Evolutionary conservation across 2,113 vertebrate genomes (phyloP), one percentile per base, ranked within the genome.

Genomic region (Coreoperca whiteheadi): DNA sequence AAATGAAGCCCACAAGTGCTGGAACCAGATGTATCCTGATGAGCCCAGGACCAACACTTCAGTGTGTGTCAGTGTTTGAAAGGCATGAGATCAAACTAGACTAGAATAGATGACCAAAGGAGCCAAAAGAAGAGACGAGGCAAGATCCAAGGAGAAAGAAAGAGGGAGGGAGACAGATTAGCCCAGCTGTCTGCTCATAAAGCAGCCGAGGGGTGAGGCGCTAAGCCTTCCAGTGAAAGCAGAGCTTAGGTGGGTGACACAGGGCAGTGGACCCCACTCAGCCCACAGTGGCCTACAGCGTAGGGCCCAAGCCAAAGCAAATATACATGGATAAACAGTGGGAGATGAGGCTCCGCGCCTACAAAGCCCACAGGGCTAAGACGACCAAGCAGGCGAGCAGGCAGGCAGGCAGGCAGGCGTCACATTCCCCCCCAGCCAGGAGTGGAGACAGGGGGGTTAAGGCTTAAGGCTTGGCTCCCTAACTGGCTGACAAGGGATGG

Each of bases 181-280:
- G 89, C 83, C 78, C 94, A 95, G 94, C 95, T 95, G 95, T 94
- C 92, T 85, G 88, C 80, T 94, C 92, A 93, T 94, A 95, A 94
- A 95, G 92, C 92, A 87, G 82, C 89, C 82, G 83, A 83, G 88
- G 88, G 91, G 83, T 80, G 88, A 94, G 94, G 95, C 92, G 95
- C 84, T 95, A 96, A 96, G 94, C 93, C 88, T 77, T 25, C 51
- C 87, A 94, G 94, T 95, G 94, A 96, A 95, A 96, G 94, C 94
- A 93, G 90, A 93, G 95, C 93, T 95, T 95, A 95, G 87, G 88
- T 87, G 88, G 91, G 91, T 94, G 92, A 93, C 92, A 94, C 85
- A 84, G 94, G 94, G 93, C 94, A 93, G 83, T 53, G 83, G 89
- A 92, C 91, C 87, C 87, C 88, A 88, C 86, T 91, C 90, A 87